Conservation (phyloP, 2,113 vertebrate species). For the Lathamus discolor region DNA sequence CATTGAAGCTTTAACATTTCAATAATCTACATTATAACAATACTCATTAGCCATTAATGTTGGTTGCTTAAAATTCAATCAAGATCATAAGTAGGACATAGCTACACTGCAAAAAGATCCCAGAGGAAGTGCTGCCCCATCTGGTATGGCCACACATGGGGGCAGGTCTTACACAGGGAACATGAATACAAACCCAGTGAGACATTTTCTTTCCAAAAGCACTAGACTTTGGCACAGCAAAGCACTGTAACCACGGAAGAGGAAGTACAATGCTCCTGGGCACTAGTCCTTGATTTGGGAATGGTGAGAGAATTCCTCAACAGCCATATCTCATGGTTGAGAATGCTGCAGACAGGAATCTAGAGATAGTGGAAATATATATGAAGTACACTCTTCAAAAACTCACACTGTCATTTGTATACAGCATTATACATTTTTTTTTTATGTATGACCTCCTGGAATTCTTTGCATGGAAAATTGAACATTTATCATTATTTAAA, state of each 20-base stretch:
- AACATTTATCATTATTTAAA: background rate
- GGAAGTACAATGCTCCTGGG: background rate
- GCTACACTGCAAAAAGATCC: background rate
- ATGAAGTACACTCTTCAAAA: background rate
- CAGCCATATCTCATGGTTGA: background rate
- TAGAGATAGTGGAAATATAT: background rate
- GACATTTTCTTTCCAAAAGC: background rate
- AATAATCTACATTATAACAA: background rate
- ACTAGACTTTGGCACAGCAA: background rate
- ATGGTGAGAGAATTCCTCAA: background rate
- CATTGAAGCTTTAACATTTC: background rate
- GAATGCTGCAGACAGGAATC: background rate
- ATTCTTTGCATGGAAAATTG: background rate
- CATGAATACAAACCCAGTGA: background rate
- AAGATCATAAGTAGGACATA: background rate
- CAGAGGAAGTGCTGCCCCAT: background rate
- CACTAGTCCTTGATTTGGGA: background rate
- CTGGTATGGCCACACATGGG: fast-evolving
- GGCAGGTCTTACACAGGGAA: background rate
- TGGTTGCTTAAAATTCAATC: background rate
- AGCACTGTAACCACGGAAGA: background rate
- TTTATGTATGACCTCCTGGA: background rate
- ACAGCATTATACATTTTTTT: background rate
- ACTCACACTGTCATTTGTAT: background rate
- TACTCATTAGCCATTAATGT: background rate